Conservation (phyloP, 2,113 vertebrate genomes). For the Peucedramus taeniatus region DNA sequence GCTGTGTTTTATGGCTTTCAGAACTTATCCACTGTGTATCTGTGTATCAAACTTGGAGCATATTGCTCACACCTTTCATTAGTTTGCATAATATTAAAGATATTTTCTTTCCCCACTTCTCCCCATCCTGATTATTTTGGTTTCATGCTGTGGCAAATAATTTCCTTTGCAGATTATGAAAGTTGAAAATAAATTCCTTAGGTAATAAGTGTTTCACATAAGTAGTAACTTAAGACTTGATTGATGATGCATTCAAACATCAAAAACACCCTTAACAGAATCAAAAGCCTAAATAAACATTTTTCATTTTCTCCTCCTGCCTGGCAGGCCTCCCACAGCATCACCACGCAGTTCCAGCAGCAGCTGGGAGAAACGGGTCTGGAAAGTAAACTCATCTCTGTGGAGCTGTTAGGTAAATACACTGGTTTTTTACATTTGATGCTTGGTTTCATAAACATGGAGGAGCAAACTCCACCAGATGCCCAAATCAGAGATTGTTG, state of each 20-base stretch:
- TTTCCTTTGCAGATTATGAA: background rate
- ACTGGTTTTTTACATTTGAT: background rate
- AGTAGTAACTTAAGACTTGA: background rate
- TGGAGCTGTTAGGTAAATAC: background rate
- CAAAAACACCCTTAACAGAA: background rate
- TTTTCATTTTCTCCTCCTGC: background rate
- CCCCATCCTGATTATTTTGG: background rate
- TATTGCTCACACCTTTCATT: background rate
- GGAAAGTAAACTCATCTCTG: background rate
- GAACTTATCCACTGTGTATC: background rate
- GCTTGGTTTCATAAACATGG: background rate
- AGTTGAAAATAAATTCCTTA: background rate
- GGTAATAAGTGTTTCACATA: background rate
- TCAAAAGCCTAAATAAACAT: background rate
- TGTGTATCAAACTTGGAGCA: background rate
- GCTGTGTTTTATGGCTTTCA: background rate
- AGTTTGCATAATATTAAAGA: background rate
- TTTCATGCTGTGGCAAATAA: background rate
- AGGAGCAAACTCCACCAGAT: background rate
- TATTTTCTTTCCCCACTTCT: background rate
- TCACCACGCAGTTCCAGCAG: background rate
- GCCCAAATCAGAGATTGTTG: slow-evolving; percentile 13
- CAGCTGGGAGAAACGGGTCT: background rate
- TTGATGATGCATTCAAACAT: background rate
- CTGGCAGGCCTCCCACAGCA: background rate